Evolutionary conservation across 2,888 invertebrate species (phyloP), one percentile per base, ranked within the genome.

Genomic region (Ametastegia equiseti): DNA sequence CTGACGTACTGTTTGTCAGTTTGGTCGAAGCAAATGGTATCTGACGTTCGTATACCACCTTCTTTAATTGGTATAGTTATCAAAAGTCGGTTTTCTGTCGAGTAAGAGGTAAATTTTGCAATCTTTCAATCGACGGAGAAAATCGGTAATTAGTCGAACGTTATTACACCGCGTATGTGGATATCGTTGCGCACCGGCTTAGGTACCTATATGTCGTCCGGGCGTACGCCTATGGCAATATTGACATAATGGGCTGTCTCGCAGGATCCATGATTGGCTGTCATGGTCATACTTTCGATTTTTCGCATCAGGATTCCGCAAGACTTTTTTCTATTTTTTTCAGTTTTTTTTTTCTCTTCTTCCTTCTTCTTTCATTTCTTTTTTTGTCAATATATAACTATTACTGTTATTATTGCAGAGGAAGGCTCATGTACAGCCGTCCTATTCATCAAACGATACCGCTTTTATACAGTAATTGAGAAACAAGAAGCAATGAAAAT

Each of bases 61-160:
- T 75, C 75, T 75, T 75, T 36, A 75, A 75, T 75, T 75, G 75
- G 75, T 75, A 63, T 19, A 54, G 23, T 54, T 54, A 33, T 75
- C 27, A 75, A 75, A 54, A 75, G 75, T 75, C 75, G 50, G 54
- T 75, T 75, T 75, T 75, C 75, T 54, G 75, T 19, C 75, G 54
- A 54, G 75, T 54, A 33, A 54, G 19, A 36, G 54, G 75, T 54
- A 75, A 67, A 80, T 73, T 80, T 73, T 75, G 80, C 80, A 80
- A 80, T 57, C 73, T 73, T n/a, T 57, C 80, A 79, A 63, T 79
- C 79, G 79, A 45, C 63, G 80, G 71, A 73, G 80, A 80, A 80
- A 80, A 80, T 80, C 80, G 80, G 71, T 80, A 80, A 80, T 80
- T 80, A 80, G 80, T 80, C 73, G 57, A 60, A 36, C 71, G 71